Evolutionary conservation across 1,140 invertebrate species (phyloP).

Genomic region (Glomeris maerens): DNA sequence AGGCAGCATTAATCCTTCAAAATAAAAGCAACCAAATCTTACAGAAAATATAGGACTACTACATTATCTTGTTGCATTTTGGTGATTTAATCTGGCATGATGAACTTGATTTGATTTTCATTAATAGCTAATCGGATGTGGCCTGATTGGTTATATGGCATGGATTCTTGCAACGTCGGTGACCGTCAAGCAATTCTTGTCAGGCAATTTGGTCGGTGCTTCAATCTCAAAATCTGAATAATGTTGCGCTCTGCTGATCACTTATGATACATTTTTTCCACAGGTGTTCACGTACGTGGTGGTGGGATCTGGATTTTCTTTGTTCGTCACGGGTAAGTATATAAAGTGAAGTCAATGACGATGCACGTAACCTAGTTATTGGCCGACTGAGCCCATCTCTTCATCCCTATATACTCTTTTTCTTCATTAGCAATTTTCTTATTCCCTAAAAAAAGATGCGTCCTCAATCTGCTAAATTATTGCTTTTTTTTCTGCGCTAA

Average conservation of each 20-base stretch:
- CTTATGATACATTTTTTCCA: slow-evolving; percentile 10
- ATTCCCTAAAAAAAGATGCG: background rate
- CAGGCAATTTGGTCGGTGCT: slow-evolving; percentile 30
- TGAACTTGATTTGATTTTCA: too few relatives aligned
- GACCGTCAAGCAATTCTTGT: slow-evolving; percentile 30
- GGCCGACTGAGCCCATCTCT: background rate
- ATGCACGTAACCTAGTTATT: background rate
- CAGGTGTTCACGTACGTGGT: slow-evolving; percentile 33
- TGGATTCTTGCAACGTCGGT: slow-evolving; percentile 34
- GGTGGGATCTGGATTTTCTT: slow-evolving; percentile 28
- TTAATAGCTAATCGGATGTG: slow-evolving; percentile 28
- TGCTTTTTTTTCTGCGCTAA: slow-evolving; percentile 17
- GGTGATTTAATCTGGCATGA: too few relatives aligned
- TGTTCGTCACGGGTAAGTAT: slow-evolving; percentile 30
- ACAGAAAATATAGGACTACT: too few relatives aligned
- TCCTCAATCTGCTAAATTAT: background rate
- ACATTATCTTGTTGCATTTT: too few relatives aligned
- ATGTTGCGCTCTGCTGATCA: background rate
- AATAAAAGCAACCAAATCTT: too few relatives aligned
- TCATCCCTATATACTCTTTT: background rate
- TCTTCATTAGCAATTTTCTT: background rate
- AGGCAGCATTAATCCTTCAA: too few relatives aligned
- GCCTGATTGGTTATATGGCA: slow-evolving; percentile 31
- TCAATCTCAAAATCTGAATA: too few relatives aligned
- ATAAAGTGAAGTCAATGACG: background rate